Evolutionary conservation across 1,140 invertebrate species (phyloP).

Genomic region (Agraylea sexmaculata): DNA sequence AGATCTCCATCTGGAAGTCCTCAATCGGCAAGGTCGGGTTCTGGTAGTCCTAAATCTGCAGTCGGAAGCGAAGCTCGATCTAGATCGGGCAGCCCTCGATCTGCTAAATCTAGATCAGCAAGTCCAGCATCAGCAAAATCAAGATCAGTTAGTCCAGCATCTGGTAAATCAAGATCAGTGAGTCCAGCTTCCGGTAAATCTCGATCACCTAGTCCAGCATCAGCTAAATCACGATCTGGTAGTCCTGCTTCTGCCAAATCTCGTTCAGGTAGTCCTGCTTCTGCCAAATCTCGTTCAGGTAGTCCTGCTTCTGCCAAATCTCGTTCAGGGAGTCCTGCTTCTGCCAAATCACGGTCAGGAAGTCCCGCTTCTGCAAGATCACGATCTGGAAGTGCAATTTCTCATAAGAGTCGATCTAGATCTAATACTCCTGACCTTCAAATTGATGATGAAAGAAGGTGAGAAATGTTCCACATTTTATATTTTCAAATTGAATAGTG

Average conservation of each 20-base stretch:
- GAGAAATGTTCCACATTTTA: neutral
- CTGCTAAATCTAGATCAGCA: constrained; percentile 25
- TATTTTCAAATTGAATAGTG: constrained; percentile 2
- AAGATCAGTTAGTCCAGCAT: constrained; percentile 21
- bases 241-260: constrained; percentile 28
- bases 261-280: constrained; percentile 25
- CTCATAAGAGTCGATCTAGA: constrained; percentile 40
- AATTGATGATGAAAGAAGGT: constrained; percentile 36
- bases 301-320: constrained; percentile 16
- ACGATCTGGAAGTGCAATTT: constrained; percentile 18
- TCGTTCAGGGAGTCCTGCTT: constrained; percentile 17
- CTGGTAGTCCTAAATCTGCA: constrained; percentile 26
- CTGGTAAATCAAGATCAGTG: constrained; percentile 24
- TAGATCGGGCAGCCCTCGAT: constrained; percentile 23
- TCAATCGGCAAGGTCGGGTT: constrained; percentile 20
- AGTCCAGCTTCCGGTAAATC: constrained; percentile 27
- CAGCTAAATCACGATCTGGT: constrained; percentile 29
- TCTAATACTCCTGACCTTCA: constrained; percentile 46
- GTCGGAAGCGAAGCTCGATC: constrained; percentile 27
- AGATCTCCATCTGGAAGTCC: constrained; percentile 34
- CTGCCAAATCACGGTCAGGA: constrained; percentile 13
- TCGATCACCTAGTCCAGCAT: constrained; percentile 28
- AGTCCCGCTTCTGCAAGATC: constrained; percentile 20
- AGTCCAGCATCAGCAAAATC: constrained; percentile 25
- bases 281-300: constrained; percentile 24